Evolutionary conservation across 2,797 vertebrate genomes (phyloP).

Genomic region (Zalophus californianus): DNA sequence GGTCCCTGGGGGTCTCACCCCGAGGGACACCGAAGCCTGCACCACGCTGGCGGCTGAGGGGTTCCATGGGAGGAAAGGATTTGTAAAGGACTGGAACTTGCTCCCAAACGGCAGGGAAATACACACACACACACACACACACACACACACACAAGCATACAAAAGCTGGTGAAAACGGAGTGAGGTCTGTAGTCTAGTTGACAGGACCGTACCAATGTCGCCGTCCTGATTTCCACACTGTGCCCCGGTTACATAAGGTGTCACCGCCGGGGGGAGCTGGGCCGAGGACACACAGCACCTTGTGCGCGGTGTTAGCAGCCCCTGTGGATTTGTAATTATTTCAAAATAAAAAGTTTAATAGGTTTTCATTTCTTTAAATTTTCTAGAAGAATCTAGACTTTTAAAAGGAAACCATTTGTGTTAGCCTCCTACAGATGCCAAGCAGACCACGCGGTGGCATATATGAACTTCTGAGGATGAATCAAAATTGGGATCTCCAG

Average conservation of each 20-base stretch:
- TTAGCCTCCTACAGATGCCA: neutral
- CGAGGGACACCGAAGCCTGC: neutral
- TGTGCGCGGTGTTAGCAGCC: neutral
- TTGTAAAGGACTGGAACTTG: neutral
- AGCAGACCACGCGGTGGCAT: neutral
- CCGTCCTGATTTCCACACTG: rapidly evolving
- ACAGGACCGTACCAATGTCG: rapidly evolving
- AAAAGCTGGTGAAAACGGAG: neutral
- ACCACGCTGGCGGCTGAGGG: neutral
- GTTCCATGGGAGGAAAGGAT: neutral
- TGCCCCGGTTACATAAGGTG: rapidly evolving
- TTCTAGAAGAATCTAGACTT: neutral
- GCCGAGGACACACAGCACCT: rapidly evolving
- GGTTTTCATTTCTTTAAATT: neutral
- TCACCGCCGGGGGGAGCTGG: neutral
- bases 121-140: neutral
- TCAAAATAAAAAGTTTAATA: neutral
- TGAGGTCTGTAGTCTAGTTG: neutral
- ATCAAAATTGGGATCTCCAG: neutral
- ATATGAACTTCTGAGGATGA: neutral
- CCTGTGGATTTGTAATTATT: neutral
- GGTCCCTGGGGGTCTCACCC: neutral
- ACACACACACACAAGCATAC: neutral
- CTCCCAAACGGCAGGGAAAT: neutral
- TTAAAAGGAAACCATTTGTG: neutral